Percentiles rank a stretch among this genome's conserved stretches.
Conservation (phyloP, 2,113 vertebrate genomes). For the Nesoenas mayeri region DNA sequence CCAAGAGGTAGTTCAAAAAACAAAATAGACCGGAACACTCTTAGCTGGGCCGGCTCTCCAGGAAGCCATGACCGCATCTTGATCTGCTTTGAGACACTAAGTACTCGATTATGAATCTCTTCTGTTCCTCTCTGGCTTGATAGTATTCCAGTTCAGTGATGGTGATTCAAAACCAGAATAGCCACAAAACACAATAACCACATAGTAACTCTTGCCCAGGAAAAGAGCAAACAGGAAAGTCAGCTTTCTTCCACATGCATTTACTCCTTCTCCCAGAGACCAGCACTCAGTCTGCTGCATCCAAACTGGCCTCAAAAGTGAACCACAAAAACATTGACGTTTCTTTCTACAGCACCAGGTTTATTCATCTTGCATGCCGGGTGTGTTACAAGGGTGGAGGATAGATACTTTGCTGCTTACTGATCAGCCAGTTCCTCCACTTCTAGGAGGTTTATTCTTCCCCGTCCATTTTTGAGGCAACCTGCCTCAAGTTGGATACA, state of each 20-base stretch:
- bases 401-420: background rate
- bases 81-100: background rate
- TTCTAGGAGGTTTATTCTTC: background rate
- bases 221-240: background rate
- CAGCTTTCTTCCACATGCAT: background rate
- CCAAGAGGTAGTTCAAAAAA: background rate
- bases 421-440: background rate
- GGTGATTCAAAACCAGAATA: background rate
- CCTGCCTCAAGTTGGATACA: background rate
- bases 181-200: background rate
- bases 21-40: background rate
- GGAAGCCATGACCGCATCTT: background rate
- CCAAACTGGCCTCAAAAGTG: background rate
- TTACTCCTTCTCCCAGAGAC: background rate
- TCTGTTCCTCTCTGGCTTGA: background rate
- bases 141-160: background rate
- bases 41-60: background rate
- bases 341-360: background rate
- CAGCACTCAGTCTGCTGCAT: background rate
- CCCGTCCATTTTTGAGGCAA: background rate
- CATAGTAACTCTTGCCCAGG: background rate
- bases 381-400: background rate
- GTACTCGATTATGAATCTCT: background rate
- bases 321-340: background rate
- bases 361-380: background rate